Conservation (phyloP, 1,140 invertebrate genomes). For the Drosophila pruinosa region DNA sequence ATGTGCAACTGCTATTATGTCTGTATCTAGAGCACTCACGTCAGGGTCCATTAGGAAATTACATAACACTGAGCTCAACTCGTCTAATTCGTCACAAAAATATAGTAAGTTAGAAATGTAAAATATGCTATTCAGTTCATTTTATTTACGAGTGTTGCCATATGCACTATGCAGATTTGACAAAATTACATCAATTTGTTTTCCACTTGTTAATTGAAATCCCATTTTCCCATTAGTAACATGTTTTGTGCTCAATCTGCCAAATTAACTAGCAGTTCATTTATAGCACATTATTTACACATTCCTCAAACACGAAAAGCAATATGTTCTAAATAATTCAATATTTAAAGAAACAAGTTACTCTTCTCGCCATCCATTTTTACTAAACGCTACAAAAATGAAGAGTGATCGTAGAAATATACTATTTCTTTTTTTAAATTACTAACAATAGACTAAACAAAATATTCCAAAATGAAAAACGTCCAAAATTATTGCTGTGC, state of each 20-base stretch:
- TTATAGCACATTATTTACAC: slow-evolving; percentile 22
- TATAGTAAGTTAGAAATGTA: background rate
- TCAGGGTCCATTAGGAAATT: slow-evolving; percentile 37
- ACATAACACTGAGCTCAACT: slow-evolving; percentile 8
- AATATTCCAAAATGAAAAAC: no score
- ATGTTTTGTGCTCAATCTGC: slow-evolving; percentile 21
- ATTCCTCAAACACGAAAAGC: background rate
- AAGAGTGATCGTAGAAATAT: no score
- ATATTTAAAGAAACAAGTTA: background rate
- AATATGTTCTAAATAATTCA: background rate
- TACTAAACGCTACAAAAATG: no score
- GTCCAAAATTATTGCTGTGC: no score
- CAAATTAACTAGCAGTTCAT: slow-evolving; percentile 26
- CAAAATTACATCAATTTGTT: slow-evolving; percentile 25
- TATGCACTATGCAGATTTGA: slow-evolving; percentile 27
- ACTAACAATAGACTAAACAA: no score
- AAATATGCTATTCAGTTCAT: background rate
- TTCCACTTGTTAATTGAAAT: slow-evolving; percentile 42
- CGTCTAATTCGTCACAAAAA: slow-evolving; percentile 11
- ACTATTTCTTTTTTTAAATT: no score
- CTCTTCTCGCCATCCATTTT: no score
- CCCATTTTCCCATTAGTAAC: slow-evolving; percentile 14
- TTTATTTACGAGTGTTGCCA: slow-evolving; percentile 1
- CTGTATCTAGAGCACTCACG: slow-evolving; percentile 24
- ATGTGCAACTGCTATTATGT: slow-evolving; percentile 10